Conservation (phyloP, 2,888 invertebrate genomes). For the Volucella inflata region DNA sequence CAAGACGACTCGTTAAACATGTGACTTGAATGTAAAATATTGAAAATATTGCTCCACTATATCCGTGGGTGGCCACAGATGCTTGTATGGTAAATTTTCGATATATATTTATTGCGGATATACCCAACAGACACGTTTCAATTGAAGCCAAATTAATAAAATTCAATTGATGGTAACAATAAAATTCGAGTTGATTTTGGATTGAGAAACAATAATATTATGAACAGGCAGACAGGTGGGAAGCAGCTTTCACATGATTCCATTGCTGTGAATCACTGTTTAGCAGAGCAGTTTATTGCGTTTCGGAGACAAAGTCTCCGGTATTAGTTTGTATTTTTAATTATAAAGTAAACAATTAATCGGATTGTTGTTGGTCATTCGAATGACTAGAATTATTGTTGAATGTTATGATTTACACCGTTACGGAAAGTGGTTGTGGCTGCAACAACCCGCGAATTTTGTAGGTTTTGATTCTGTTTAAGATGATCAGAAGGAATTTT, state of each 20-base stretch:
- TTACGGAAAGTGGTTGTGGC: conserved; percentile 1
- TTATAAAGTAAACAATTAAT: conserved; percentile 20
- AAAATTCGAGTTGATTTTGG: background rate
- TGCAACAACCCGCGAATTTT: conserved; percentile 1
- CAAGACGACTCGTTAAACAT: background rate
- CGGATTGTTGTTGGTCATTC: conserved; percentile 6
- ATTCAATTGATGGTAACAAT: background rate
- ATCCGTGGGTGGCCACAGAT: conserved; percentile 32
- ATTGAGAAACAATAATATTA: background rate
- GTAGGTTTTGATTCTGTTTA: too few relatives aligned
- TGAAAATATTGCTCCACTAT: conserved; percentile 32
- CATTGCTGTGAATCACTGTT: background rate
- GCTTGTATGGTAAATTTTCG: conserved; percentile 13
- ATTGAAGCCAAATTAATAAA: conserved; percentile 7
- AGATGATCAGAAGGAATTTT: too few relatives aligned
- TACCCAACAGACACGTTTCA: conserved; percentile 25
- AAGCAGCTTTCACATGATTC: conserved; percentile 3
- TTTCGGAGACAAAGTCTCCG: background rate
- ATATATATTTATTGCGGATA: conserved; percentile 43
- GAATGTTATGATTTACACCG: background rate
- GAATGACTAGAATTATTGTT: conserved; percentile 3
- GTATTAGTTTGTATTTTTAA: background rate
- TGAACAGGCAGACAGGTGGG: conserved; percentile 9
- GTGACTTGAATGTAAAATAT: conserved; percentile 27
- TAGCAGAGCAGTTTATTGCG: background rate